These are phyloP conservation scores for Zosterops hypoxanthus DNA, from an alignment of 2,113 vertebrate species.

Conservation along the genomic window DNA sequence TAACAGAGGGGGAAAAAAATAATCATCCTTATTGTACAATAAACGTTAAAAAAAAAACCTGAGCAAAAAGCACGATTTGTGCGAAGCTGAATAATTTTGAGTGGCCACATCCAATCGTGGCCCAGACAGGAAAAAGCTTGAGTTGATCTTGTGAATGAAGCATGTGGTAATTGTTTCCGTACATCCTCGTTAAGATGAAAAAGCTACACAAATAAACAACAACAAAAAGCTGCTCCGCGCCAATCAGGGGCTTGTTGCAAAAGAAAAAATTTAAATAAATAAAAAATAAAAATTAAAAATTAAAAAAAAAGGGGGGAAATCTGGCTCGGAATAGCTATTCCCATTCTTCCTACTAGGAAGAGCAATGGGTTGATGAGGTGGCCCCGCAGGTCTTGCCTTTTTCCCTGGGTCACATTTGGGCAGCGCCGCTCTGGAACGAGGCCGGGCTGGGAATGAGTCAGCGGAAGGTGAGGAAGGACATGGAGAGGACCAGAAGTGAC, in stretches of 20 bases:
- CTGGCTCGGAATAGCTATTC: background rate
- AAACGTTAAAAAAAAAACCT: background rate
- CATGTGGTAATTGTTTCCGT: slow-evolving; percentile 70
- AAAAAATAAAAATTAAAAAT: too few relatives aligned
- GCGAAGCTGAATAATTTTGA: background rate
- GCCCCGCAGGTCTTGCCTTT: background rate
- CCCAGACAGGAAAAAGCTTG: slow-evolving; percentile 49
- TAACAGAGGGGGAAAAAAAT: background rate
- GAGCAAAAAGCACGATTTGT: background rate
- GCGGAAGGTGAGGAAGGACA: slow-evolving; percentile 67
- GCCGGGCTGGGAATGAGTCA: slow-evolving; percentile 29
- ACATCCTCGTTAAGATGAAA: slow-evolving; percentile 66
- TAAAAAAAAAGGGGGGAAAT: background rate
- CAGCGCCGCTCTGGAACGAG: background rate
- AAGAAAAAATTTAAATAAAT: background rate
- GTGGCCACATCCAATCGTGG: background rate
- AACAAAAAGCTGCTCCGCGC: slow-evolving; percentile 25
- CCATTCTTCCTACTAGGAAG: slow-evolving; percentile 20
- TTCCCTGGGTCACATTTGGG: background rate
- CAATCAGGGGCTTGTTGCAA: background rate
- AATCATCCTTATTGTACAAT: background rate
- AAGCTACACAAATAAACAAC: slow-evolving; percentile 70
- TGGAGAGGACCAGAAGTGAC: background rate
- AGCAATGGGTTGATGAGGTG: background rate
- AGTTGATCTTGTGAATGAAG: slow-evolving; percentile 64